These are phyloP conservation scores for Napeogenes inachia DNA, from an alignment of 2,888 invertebrate genomes.

Conservation along the genomic window DNA sequence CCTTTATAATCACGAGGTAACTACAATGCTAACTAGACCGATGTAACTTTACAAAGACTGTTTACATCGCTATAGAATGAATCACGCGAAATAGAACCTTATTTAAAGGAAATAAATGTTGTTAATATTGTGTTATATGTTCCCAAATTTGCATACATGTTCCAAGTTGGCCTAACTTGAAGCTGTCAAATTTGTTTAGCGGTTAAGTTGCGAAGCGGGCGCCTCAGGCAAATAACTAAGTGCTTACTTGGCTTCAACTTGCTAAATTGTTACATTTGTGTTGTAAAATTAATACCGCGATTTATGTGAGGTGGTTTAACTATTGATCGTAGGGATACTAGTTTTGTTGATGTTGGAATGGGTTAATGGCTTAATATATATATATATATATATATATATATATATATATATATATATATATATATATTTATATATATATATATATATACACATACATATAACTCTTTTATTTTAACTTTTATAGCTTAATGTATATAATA, in stretches of 20 bases:
- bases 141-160: conserved; percentile 51
- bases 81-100: too few relatives aligned
- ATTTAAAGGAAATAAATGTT: too few relatives aligned
- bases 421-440: too few relatives aligned
- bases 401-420: too few relatives aligned
- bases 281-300: conserved; percentile 71
- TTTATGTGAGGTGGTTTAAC: conserved; percentile 55
- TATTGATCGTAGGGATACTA: conserved; percentile 11
- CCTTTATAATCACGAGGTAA: conserved; percentile 72
- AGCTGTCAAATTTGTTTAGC: conserved; percentile 78
- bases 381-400: too few relatives aligned
- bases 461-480: too few relatives aligned
- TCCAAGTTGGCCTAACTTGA: conserved; percentile 70
- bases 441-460: too few relatives aligned
- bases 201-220: conserved; percentile 64
- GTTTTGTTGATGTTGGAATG: neutral
- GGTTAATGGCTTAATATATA: neutral
- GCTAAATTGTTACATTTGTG: conserved; percentile 74
- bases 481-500: too few relatives aligned
- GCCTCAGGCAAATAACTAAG: conserved; percentile 71
- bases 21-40: conserved; percentile 71
- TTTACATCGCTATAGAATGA: too few relatives aligned
- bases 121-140: conserved; percentile 19
- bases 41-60: conserved; percentile 27
- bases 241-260: conserved; percentile 70